A percentile compares a stretch with the other conserved stretches of the same genome.
Evolutionary conservation across 2,888 invertebrate species (phyloP).

Genomic region (Fragum whitleyi): DNA sequence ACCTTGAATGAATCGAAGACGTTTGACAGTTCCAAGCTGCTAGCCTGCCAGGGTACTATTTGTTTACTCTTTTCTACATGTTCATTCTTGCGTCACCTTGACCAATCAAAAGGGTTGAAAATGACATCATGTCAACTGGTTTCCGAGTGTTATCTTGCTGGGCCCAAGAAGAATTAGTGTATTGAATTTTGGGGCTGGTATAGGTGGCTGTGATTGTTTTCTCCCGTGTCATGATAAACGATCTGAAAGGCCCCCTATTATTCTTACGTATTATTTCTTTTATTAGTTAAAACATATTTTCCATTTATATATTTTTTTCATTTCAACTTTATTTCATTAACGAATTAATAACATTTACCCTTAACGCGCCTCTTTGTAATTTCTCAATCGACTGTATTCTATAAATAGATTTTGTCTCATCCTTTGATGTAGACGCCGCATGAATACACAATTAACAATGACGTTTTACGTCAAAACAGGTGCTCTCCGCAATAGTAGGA

Average conservation of each 20-base stretch:
- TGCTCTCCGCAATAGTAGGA: constrained; percentile 35
- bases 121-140: constrained; percentile 3
- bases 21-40: no score
- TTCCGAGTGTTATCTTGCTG: neutral
- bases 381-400: constrained; percentile 25
- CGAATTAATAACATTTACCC: no score
- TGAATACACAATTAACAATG: constrained; percentile 46
- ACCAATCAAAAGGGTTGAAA: constrained; percentile 13
- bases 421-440: constrained; percentile 16
- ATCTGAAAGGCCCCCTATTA: no score
- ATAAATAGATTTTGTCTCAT: constrained; percentile 59
- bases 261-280: no score
- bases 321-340: no score
- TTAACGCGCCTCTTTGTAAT: neutral
- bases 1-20: no score
- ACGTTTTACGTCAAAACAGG: constrained; percentile 58
- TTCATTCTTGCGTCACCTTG: neutral
- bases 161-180: neutral
- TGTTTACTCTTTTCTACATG: constrained; percentile 3
- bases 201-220: no score
- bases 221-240: no score
- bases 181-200: neutral
- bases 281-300: no score
- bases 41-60: neutral
- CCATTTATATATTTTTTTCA: no score